Evolutionary conservation across 2,797 vertebrate genomes (phyloP), one percentile per base, ranked within the genome.

Genomic region (Platalea minor): DNA sequence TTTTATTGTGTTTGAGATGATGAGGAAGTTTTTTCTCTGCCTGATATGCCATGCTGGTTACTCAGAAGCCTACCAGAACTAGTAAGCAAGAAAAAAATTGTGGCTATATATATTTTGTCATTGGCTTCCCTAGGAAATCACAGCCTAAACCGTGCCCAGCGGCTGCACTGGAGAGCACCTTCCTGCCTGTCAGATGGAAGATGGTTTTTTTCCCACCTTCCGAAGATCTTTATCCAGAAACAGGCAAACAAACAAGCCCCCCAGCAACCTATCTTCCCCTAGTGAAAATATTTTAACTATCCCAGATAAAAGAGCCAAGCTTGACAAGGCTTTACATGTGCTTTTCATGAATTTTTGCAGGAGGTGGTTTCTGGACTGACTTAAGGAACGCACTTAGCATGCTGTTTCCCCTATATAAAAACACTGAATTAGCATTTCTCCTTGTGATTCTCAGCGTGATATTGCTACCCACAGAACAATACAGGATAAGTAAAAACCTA

Each of bases 301-400:
- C 61, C n/a, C 63, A 86, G 88, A 85, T 70, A 28, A 89, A 91
- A 85, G 51, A 91, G 85, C 54, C 85, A 82, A 79, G 68, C 45
- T 39, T 79, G 81, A 67, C 88, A 82, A 69, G 39, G 91, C 59
- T 64, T 51, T 28, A 29, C 90, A 53, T 10, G 31, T 67, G 90
- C 80, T 92, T 94, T 13, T 39, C 77, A n/a, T 60, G 88, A 93
- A 7, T 74, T 84, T 81, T 75, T 85, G 61, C 67, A 80, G 35
- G 60, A 92, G 92, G 86, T 2, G 12, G 85, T 77, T 94, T 93
- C 90, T 94, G 88, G 85, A 59, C 65, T 41, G 65, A 46, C 74
- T 33, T 33, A 17, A 87, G 84, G 92, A 96, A 95, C 92, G 92
- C 91, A 77, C 89, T 97, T 16, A 95, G 63, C 57, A 74, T 59